A percentile compares a stretch with the other conserved stretches of the same genome.
phyloP scores from a whole-genome alignment of 1,140 invertebrate species.

The Lethrus apterus region DNA sequence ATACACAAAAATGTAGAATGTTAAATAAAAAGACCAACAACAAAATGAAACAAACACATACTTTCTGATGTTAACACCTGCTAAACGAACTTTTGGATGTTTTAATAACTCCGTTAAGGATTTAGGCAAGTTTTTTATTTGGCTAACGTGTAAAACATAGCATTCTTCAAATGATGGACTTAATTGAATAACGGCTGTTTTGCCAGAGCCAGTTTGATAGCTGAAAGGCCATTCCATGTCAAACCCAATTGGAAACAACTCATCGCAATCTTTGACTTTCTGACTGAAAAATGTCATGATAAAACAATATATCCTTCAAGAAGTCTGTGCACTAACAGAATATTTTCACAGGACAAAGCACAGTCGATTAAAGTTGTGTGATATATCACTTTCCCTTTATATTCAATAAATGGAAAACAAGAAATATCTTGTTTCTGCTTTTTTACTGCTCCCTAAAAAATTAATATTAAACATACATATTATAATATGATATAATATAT shows the following conservation, averaged over 20 bases:
- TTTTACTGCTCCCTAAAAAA: too few relatives aligned
- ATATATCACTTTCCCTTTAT: conserved; percentile 47
- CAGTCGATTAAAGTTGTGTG: conserved; percentile 44
- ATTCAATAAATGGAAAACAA: conserved; percentile 41
- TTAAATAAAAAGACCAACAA: conserved; percentile 11
- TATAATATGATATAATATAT: too few relatives aligned
- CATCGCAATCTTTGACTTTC: conserved; percentile 41
- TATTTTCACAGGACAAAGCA: conserved; percentile 45
- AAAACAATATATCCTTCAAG: background rate
- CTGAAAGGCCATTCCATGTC: conserved; percentile 59
- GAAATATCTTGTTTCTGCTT: too few relatives aligned
- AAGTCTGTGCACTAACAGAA: conserved; percentile 46
- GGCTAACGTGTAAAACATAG: conserved; percentile 50
- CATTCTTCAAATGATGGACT: conserved; percentile 43
- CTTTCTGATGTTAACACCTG: conserved; percentile 60
- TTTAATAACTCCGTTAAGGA: conserved; percentile 46
- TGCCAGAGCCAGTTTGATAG: conserved; percentile 52
- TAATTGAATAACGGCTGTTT: conserved; percentile 54
- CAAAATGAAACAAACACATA: conserved; percentile 37
- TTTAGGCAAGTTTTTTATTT: conserved; percentile 49
- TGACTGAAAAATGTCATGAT: conserved; percentile 33
- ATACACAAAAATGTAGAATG: too few relatives aligned
- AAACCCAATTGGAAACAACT: conserved; percentile 48
- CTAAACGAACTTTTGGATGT: conserved; percentile 51
- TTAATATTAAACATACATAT: too few relatives aligned